Evolutionary conservation across 2,888 invertebrate genomes (phyloP), one percentile per base, ranked within the genome.

Genomic region (Thecocarcelia acutangulata): DNA sequence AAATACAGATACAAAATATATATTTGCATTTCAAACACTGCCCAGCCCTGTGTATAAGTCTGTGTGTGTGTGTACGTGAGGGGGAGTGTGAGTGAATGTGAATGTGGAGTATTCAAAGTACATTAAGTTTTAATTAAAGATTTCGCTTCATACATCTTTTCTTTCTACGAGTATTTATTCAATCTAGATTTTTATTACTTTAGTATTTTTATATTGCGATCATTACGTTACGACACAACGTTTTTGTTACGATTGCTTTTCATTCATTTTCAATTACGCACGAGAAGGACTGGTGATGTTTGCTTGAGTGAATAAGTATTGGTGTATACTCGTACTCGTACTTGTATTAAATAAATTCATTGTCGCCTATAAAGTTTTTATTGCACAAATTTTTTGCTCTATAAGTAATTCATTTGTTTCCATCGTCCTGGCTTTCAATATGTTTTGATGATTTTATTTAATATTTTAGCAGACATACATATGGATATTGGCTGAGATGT

Each of bases 91-190:
- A 2, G 42, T 46, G 9, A 63, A 28, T 46, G 19, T 64, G 50
- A 44, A 24, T 78, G 58, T 74, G 33, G 48, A 42, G 76, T 79
- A 82, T 79, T 82, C 79, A 82, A 79, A 70, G 64, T 58, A 70
- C 79, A 82, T 82, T 79, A 79, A 82, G 74, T 79, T 82, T 82
- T 79, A 82, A 82, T 82, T 82, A 82, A 78, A 79, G 74, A 79
- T 66, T 82, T 79, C 46, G 66, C 70, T 56, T 17, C 33, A n/a
- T 24, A 40, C 12, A 28, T 50, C 19, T 73, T 21, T 15, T 24
- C 48, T 28, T 69, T 59, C 42, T n/a, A n/a, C n/a, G n/a, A n/a
- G n/a, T n/a, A 56, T 64, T 82, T 68, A 63, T 69, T 69, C 46
- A 69, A 69, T 76, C 19, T 54, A 63, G 46, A 52, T 61, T 69